phyloP scores from a whole-genome alignment of 1,140 invertebrate species.

The Thaumatotibia leucotreta region DNA sequence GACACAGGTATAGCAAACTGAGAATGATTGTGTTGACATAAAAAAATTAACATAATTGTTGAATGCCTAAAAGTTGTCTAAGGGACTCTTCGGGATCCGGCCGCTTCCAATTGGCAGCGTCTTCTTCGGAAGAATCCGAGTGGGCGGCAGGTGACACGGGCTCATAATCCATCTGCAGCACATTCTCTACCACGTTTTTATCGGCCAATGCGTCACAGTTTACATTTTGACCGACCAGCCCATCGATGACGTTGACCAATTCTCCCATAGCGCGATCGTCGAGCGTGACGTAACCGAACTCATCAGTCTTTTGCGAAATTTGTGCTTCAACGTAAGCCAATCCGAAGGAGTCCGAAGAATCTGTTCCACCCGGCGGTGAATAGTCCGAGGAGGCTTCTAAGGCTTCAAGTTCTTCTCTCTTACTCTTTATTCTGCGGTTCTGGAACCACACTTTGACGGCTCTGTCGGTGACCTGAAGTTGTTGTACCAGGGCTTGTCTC shows the following conservation, averaged over 20 bases:
- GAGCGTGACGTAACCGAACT: constrained; percentile 38
- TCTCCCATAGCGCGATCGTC: constrained; percentile 33
- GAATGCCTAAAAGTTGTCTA: neutral
- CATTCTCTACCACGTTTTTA: neutral
- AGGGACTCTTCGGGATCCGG: neutral
- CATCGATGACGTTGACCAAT: constrained; percentile 32
- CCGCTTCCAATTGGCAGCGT: neutral
- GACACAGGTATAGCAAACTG: too few relatives aligned
- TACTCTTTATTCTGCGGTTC: constrained; percentile 41
- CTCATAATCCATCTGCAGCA: neutral
- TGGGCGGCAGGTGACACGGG: neutral
- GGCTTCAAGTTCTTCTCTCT: constrained; percentile 25
- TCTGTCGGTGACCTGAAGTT: constrained; percentile 40
- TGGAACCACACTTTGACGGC: constrained; percentile 57
- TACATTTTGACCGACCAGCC: neutral
- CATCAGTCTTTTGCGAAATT: constrained; percentile 33
- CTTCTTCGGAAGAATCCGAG: neutral
- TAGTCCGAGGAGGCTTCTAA: neutral
- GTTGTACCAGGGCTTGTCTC: constrained; percentile 28
- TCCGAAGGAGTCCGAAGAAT: constrained; percentile 15
- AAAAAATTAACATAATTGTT: neutral
- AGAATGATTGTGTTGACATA: neutral
- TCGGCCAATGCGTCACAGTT: neutral
- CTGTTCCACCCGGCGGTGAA: constrained; percentile 15
- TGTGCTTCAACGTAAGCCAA: constrained; percentile 37